These are phyloP conservation scores for Melopsittacus undulatus DNA, from an alignment of 2,797 vertebrate species.

Conservation along the genomic window DNA sequence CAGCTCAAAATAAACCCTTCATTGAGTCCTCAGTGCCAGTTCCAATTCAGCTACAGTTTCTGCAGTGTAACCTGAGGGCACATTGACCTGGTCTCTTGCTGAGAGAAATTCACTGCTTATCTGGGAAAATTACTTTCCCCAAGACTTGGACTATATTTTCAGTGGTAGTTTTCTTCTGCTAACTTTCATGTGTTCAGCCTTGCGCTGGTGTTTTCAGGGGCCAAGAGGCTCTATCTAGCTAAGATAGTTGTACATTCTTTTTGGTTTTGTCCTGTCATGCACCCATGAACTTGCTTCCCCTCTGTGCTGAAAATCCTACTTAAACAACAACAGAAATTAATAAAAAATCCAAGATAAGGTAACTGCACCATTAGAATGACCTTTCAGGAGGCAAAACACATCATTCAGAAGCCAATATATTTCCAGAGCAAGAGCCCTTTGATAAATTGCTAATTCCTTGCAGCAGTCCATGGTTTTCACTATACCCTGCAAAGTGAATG, in stretches of 20 bases:
- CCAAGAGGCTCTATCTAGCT: neutral
- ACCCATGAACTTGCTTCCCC: neutral
- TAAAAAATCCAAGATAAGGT: neutral
- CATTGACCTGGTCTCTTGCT: neutral
- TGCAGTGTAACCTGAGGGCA: neutral
- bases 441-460: neutral
- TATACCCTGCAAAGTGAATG: neutral
- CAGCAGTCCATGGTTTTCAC: neutral
- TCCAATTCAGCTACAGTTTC: neutral
- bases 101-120: neutral
- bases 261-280: neutral
- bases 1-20: neutral
- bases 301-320: neutral
- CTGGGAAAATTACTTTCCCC: conserved; percentile 21
- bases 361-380: neutral
- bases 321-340: neutral
- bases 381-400: neutral
- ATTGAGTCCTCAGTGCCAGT: neutral
- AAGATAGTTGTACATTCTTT: neutral
- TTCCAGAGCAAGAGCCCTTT: neutral
- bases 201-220: neutral
- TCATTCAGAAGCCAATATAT: neutral
- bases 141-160: neutral
- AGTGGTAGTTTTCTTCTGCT: neutral
- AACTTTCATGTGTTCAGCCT: neutral